phyloP scores from a whole-genome alignment of 2,113 vertebrate species.

The Onychorhynchus coronatus region DNA sequence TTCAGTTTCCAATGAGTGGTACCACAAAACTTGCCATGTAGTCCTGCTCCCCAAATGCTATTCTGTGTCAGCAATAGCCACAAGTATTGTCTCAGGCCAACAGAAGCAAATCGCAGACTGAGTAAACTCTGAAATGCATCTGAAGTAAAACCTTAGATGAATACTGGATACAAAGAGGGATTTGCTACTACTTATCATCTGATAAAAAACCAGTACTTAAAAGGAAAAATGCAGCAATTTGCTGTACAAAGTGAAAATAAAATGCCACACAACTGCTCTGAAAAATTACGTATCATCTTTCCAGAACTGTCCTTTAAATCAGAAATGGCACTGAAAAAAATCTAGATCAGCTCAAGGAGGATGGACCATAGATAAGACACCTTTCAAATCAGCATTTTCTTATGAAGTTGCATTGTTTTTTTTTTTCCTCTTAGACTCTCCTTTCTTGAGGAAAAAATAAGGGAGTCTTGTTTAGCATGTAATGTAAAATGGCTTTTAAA shows the following conservation, averaged over 20 bases:
- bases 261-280: background rate
- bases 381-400: background rate
- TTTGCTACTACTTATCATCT: fast-evolving
- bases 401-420: background rate
- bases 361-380: background rate
- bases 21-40: background rate
- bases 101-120: constrained; percentile 2
- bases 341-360: background rate
- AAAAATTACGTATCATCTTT: background rate
- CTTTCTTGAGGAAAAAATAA: background rate
- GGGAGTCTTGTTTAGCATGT: background rate
- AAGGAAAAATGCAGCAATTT: background rate
- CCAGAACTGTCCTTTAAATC: background rate
- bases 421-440: background rate
- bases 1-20: background rate
- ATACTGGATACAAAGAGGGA: background rate
- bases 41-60: background rate
- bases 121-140: constrained; percentile 38
- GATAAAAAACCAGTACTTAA: background rate
- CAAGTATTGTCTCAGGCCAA: background rate
- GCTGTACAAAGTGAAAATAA: background rate
- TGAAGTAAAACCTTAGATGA: constrained; percentile 26
- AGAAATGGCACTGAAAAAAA: background rate
- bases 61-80: background rate
- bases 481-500: background rate